Evolutionary conservation across 2,888 invertebrate species (phyloP), one percentile per base, ranked within the genome.

Genomic region (Pseudococcus jackbeardsleyi): DNA sequence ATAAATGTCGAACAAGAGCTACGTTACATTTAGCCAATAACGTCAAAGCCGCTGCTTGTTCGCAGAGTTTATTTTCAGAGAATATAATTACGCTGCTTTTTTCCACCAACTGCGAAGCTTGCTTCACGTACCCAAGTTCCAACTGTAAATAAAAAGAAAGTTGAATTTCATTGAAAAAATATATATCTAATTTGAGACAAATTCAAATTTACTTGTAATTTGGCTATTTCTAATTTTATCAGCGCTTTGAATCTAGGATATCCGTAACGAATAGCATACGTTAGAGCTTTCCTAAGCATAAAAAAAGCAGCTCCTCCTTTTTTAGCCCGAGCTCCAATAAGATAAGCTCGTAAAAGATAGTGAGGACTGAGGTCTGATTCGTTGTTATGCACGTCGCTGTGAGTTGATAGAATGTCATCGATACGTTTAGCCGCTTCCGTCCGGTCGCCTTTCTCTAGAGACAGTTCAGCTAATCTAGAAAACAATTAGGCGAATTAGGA

Each of bases 361-460:
- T 79, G 77, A 5, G 79, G 96, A 93, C 91, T 95, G 94, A 39
- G 93, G 92, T 90, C 96, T 96, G 91, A 95, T 93, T 46, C 93
- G 93, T 90, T 95, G 46, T 87, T 82, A 1, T 85, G 84, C 17
- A 68, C 82, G 33, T 88, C 68, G 12, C 89, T 87, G 17, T 79
- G 79, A 48, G 26, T 26, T 11, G 50, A 33, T 48, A 88, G 12
- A 7, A 89, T 86, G 1, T 89, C 86, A 46, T 89, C 88, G 22
- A 89, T 88, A n/a, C 68, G 88, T 39, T 88, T 84, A 17, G 85
- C 89, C 9, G 89, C 89, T 19, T 46, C n/a, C n/a, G 89, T 85
- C 85, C 79, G 86, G 22, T 89, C 89, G 54, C 88, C 89, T 85
- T 88, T 89, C 88, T 88, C 89, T 11, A 89, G 85, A 9, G 85